Evolutionary conservation across 2,888 invertebrate genomes (phyloP).

Genomic region (Anthophora plumipes): DNA sequence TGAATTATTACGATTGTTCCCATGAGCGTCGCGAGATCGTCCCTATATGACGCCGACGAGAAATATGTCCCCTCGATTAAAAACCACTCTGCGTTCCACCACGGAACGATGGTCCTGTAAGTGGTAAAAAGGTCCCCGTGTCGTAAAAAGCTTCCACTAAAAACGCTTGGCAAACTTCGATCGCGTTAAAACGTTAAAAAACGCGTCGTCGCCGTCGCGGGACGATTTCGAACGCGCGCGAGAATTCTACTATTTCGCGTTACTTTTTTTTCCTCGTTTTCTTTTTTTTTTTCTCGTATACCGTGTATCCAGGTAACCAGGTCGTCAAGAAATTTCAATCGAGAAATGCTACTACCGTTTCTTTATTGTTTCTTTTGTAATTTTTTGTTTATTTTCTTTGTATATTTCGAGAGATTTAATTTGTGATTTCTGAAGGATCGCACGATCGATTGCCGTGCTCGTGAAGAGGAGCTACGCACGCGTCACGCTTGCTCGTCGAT

Average conservation of each 20-base stretch:
- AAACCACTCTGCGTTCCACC: constrained; percentile 5
- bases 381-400: neutral
- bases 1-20: constrained; percentile 49
- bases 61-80: constrained; percentile 17
- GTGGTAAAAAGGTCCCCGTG: constrained; percentile 43
- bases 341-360: neutral
- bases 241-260: constrained; percentile 13
- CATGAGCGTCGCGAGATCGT: constrained; percentile 27
- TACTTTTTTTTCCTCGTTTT: neutral
- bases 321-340: constrained; percentile 57
- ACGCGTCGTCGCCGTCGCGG: constrained; percentile 23
- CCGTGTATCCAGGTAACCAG: constrained; percentile 57
- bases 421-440: constrained; percentile 52
- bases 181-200: constrained; percentile 60
- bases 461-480: constrained; percentile 56
- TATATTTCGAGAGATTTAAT: neutral
- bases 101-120: constrained; percentile 24
- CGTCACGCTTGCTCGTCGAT: constrained; percentile 40
- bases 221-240: constrained; percentile 23
- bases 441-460: constrained; percentile 59
- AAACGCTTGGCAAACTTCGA: constrained; percentile 40
- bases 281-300: constrained; percentile 53
- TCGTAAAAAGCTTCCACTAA: constrained; percentile 40
- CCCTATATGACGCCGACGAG: neutral
- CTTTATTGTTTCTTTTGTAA: neutral